Conservation (phyloP, 1,140 invertebrate genomes). For the Brachionus paranguensis region DNA sequence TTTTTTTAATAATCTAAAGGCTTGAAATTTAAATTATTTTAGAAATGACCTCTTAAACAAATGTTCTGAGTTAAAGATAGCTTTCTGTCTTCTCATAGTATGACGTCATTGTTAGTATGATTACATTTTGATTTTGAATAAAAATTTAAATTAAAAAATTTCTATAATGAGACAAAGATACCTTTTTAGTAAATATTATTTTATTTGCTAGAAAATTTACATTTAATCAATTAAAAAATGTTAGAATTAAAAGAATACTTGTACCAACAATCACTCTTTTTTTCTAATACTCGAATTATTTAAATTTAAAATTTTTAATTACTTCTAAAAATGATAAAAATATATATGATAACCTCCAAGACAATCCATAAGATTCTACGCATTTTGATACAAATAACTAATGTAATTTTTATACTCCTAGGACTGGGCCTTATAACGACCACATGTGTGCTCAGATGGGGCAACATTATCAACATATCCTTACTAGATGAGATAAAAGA, state of each 20-base stretch:
- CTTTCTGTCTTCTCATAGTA: too few species aligned
- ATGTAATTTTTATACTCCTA: neutral
- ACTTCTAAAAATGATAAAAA: neutral
- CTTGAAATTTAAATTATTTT: too few species aligned
- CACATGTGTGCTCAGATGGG: constrained; percentile 24
- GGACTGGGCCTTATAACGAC: neutral
- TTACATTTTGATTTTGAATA: too few species aligned
- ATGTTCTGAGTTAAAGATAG: too few species aligned
- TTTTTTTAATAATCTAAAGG: too few species aligned
- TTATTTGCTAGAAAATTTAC: too few species aligned
- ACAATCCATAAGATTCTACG: neutral
- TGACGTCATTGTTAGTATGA: too few species aligned
- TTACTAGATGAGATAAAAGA: neutral
- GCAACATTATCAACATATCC: neutral
- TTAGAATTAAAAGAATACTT: neutral
- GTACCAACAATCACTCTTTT: neutral
- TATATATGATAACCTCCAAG: neutral
- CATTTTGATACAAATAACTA: neutral
- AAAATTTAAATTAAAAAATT: too few species aligned
- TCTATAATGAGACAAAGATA: too few species aligned
- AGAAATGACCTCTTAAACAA: too few species aligned
- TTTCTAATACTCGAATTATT: neutral
- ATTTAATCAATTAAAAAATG: too few species aligned
- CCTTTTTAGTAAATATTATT: too few species aligned
- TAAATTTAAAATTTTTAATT: neutral